Conservation (phyloP, 2,797 vertebrate genomes). For the Hoplostethus atlanticus region DNA sequence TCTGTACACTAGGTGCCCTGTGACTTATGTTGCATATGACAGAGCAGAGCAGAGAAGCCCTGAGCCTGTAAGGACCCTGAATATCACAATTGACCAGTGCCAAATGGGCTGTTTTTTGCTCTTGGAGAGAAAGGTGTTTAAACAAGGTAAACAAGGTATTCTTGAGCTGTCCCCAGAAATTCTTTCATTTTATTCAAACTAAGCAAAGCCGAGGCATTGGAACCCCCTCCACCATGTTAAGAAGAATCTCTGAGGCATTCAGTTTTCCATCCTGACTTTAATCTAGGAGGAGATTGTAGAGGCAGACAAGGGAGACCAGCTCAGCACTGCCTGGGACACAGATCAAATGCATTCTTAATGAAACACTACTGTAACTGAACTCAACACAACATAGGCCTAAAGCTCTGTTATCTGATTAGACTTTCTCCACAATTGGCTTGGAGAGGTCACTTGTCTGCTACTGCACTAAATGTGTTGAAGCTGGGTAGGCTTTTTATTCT, state of each 20-base stretch:
- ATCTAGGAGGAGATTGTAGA: no score
- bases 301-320: not conserved
- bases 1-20: conserved; percentile 22
- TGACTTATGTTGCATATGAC: conserved; percentile 21
- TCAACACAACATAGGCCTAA: conserved; percentile 1
- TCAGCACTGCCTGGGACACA: not conserved
- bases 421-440: not conserved
- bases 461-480: not conserved
- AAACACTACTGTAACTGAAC: not conserved
- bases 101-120: no score
- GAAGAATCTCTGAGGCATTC: no score
- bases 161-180: no score
- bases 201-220: no score
- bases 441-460: not conserved
- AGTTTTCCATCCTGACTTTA: no score
- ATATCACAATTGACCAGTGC: no score
- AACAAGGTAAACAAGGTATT: no score
- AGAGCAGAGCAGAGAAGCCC: conserved; percentile 6
- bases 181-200: no score
- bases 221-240: no score
- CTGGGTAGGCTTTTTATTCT: not conserved
- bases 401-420: not conserved
- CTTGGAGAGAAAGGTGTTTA: no score
- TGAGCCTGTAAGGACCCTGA: conserved; percentile 11
- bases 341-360: not conserved